Base-by-base conservation (phyloP, 2,888 invertebrate species). In the Hypercompe scribonia region DNA sequence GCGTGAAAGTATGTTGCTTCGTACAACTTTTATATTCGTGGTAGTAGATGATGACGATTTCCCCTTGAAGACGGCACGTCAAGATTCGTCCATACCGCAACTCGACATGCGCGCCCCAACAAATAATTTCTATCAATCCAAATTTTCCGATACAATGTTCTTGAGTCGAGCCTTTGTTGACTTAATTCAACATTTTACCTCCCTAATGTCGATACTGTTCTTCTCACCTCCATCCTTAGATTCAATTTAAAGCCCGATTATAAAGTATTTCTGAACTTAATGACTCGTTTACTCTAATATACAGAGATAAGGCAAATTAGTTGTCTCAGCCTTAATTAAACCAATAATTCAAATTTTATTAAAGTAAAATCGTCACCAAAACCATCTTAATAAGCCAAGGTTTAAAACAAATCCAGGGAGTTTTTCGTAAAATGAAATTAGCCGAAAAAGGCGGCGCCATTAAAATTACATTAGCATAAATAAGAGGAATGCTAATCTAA, bases 391-490 rank as follows among this genome's bases (percentile, higher is more conserved):
- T 94, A 93, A 93, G 92, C 91, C 89, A 78, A 87, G 94, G 90
- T 91, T 94, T 86, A 93, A 90, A 91, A 93, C 92, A 90, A 91
- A 94, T 93, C 94, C 92, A 84, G 71, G 78, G 92, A 93, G 91
- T 93, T 94, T 94, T 94, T 93, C 90, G 86, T 88, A 90, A 94
- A 94, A 95, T 93, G 94, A 95, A 95, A 95, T 95, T 95, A 95
- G 93, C 92, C 90, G 92, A 94, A 95, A 93, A 94, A 93, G 93
- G 91, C 93, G 90, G 87, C 86, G 92, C 94, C 95, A 95, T 95
- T 95, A 95, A 95, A 95, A 95, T 95, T 94, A 94, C 95, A 95
- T 95, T 95, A 95, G 94, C 95, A 95, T 95, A 95, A 95, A 95
- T 95, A 95, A 95, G 94, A 93, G 92, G 90, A 93, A 94, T 94